Percentiles rank a stretch among this genome's conserved stretches.
These are phyloP conservation scores for Esox lucius DNA, from an alignment of 2,797 vertebrate species.

Conservation along the genomic window DNA sequence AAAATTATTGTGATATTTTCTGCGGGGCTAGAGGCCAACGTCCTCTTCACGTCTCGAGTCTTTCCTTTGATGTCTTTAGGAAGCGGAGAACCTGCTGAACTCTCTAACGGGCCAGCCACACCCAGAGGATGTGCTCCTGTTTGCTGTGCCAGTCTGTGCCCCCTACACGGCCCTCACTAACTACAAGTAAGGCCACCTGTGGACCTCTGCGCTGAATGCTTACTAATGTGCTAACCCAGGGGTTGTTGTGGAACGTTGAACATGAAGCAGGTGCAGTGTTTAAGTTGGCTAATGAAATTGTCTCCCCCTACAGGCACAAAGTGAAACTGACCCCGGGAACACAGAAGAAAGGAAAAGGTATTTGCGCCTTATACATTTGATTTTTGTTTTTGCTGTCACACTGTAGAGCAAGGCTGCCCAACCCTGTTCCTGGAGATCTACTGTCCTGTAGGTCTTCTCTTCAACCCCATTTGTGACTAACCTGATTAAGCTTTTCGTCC, in stretches of 20 bases:
- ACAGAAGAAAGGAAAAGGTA: conserved; percentile 99
- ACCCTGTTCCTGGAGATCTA: no score
- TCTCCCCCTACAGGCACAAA: conserved; percentile 79
- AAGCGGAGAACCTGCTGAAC: conserved; percentile 81
- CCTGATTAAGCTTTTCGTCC: no score
- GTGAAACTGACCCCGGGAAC: conserved; percentile 95
- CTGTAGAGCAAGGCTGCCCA: no score
- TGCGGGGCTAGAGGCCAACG: not conserved
- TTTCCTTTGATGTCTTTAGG: conserved; percentile 57
- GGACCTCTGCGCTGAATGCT: no score
- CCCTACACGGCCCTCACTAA: conserved; percentile 90
- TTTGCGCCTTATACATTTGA: no score
- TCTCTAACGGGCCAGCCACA: conserved; percentile 92
- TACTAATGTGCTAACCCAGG: no score
- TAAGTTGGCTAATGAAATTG: not conserved
- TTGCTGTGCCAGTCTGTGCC: conserved; percentile 91
- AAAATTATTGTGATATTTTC: not conserved
- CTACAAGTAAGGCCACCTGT: conserved; percentile 82
- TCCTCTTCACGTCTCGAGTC: not conserved
- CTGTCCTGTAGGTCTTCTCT: no score
- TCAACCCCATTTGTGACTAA: no score
- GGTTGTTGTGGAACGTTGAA: no score
- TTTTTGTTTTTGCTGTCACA: no score
- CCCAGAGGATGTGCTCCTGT: conserved; percentile 87
- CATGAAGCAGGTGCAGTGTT: conserved; percentile 5